Conservation (phyloP, 2,797 vertebrate species). For the Cichlasoma orientale region DNA sequence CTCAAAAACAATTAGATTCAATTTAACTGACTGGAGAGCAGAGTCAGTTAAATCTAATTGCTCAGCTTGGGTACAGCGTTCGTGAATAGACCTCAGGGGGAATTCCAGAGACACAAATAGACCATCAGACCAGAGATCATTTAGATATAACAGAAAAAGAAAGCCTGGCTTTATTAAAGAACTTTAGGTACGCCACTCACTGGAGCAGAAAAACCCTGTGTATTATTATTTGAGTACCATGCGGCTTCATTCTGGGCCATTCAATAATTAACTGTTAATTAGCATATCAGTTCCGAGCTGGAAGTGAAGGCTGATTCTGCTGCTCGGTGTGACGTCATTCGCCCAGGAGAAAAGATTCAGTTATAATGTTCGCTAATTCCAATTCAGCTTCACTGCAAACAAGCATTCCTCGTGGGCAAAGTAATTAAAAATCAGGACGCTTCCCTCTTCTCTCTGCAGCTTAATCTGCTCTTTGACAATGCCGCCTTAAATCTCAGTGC, state of each 20-base stretch:
- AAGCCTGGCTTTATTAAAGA: not conserved
- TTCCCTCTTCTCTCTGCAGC: slow-evolving; percentile 19
- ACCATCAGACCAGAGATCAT: slow-evolving; percentile 24
- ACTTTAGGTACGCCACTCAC: slow-evolving; percentile 4
- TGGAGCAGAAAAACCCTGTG: slow-evolving; percentile 23
- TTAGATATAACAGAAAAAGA: slow-evolving; percentile 16
- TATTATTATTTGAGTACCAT: slow-evolving; percentile 28
- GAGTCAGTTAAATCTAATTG: slow-evolving; percentile 38
- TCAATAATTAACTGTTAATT: slow-evolving; percentile 38
- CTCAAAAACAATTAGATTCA: slow-evolving; percentile 13
- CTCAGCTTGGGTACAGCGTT: slow-evolving; percentile 5
- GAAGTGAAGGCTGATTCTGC: slow-evolving; percentile 21
- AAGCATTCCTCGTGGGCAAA: slow-evolving; percentile 25
- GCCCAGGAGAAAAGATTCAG: slow-evolving; percentile 29
- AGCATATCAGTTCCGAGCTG: slow-evolving; percentile 30
- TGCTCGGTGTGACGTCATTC: slow-evolving; percentile 44
- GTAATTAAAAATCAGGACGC: slow-evolving; percentile 46
- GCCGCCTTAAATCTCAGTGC: slow-evolving; percentile 22
- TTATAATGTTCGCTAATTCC: slow-evolving; percentile 46
- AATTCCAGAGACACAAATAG: slow-evolving; percentile 53
- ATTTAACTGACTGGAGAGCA: slow-evolving; percentile 2
- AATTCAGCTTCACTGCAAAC: slow-evolving; percentile 49
- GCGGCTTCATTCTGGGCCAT: slow-evolving; percentile 26
- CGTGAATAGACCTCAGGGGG: slow-evolving; percentile 41
- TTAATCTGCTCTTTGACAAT: slow-evolving; percentile 19